Base-by-base conservation (phyloP, 2,113 vertebrate genomes). In the Connochaetes taurinus region DNA sequence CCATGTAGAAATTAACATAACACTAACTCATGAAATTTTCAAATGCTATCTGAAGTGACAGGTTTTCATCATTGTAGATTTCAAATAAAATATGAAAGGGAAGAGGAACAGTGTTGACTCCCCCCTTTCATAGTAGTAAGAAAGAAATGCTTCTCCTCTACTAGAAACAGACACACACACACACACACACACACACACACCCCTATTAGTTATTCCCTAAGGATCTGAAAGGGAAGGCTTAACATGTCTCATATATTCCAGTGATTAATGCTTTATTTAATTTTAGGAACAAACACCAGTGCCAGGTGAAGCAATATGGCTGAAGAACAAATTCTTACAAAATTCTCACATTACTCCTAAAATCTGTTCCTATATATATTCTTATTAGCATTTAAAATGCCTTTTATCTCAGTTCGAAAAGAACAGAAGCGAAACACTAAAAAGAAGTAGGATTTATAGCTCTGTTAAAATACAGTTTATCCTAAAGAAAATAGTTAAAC, bases 351-450 rank as follows among this genome's bases (percentile, higher is more conserved):
- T 91, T 80, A 80, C 43, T 88, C n/a, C 78, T 78, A 85, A 90
- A 89, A 57, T 84, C 19, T 86, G 23, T 84, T 94, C 45, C 76
- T 83, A 29, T 4, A 76, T 76, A 81, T 89, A 93, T 45, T 74
- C 87, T 88, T 71, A 91, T 55, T 74, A 76, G 43, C 85, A 86
- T 50, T 95, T 81, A 76, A 90, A 95, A 87, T 93, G 50, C 7
- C 23, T 64, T 95, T 94, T 92, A 43, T 43, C 80, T 76, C 86
- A 87, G n/a, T 78, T 97, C 74, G 92, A 52, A 84, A 97, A 87
- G 40, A 91, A 91, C 57, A 91, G 25, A 83, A 33, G 50, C 7
- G 25, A 82, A 91, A 76, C 85, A 40, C 47, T 62, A 85, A 88
- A 60, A 23, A 76, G 60, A 92, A 85, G 6, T 19, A 74, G 55